These are phyloP conservation scores for Leucophora obtusa DNA, from an alignment of 2,888 invertebrate genomes.

Conservation along the genomic window DNA sequence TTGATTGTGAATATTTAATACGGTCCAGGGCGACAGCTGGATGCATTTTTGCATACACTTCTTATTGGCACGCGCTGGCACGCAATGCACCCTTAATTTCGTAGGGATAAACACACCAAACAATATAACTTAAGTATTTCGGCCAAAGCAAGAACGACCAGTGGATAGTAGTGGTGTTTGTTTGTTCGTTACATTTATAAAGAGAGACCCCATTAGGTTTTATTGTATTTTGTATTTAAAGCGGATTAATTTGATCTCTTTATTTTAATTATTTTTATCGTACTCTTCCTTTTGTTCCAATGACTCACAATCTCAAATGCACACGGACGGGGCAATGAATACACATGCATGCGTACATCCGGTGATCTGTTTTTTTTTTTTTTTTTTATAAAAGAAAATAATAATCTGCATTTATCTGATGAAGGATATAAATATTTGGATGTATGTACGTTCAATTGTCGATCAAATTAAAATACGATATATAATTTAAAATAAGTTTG, in stretches of 20 bases:
- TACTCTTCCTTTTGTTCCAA: constrained; percentile 2
- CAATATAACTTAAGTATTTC: not conserved
- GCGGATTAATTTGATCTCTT: constrained; percentile 73
- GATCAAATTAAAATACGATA: too few species aligned
- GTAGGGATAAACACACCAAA: constrained; percentile 42
- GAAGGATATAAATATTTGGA: not conserved
- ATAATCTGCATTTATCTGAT: constrained; percentile 7
- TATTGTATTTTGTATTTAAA: constrained; percentile 70
- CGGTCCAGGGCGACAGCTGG: constrained; percentile 38
- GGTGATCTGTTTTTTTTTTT: too few species aligned
- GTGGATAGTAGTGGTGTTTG: not conserved
- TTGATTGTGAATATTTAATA: constrained; percentile 32
- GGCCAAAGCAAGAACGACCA: not conserved
- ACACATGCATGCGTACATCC: constrained; percentile 11
- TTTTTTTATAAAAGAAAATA: not conserved
- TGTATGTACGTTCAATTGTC: not conserved
- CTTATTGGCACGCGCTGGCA: constrained; percentile 51
- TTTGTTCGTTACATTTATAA: not conserved
- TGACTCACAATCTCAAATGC: constrained; percentile 4
- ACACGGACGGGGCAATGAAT: constrained; percentile 26
- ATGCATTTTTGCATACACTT: constrained; percentile 46
- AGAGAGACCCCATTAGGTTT: constrained; percentile 42
- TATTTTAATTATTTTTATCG: constrained; percentile 24
- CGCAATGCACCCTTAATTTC: constrained; percentile 41
- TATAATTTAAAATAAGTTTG: too few species aligned